Evolutionary conservation across 2,113 vertebrate genomes (phyloP).

Genomic region (Ciconia maguari): DNA sequence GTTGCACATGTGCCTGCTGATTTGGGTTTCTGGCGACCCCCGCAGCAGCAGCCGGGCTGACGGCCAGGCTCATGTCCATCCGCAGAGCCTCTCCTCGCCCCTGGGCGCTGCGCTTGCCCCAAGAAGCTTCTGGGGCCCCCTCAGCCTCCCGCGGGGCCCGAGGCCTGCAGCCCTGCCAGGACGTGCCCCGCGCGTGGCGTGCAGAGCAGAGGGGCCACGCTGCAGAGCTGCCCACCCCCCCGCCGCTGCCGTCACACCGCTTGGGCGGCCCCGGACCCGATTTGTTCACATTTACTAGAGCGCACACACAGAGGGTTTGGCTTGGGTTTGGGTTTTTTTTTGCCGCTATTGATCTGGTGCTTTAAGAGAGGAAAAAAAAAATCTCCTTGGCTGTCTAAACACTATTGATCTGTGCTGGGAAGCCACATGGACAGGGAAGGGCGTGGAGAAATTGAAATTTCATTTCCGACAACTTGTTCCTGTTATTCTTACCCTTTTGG

Average conservation of each 20-base stretch:
- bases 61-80: not conserved
- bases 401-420: constrained; percentile 88
- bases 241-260: rapidly evolving
- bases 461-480: constrained; percentile 91
- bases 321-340: not conserved
- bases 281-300: constrained; percentile 86
- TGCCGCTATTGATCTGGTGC: constrained; percentile 86
- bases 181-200: rapidly evolving
- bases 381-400: constrained; percentile 91
- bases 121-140: not conserved
- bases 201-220: not conserved
- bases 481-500: constrained; percentile 84
- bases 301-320: constrained; percentile 70
- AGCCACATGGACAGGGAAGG: constrained; percentile 83
- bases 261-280: rapidly evolving
- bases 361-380: constrained; percentile 81
- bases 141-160: not conserved
- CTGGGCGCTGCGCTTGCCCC: rapidly evolving
- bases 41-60: rapidly evolving
- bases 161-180: not conserved
- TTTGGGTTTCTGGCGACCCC: rapidly evolving
- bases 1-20: not conserved
- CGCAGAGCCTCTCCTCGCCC: not conserved
- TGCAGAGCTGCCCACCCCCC: not conserved
- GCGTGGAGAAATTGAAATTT: constrained; percentile 91